Evolutionary conservation across 2,113 vertebrate species (phyloP).

Genomic region (Tringa solitaria): DNA sequence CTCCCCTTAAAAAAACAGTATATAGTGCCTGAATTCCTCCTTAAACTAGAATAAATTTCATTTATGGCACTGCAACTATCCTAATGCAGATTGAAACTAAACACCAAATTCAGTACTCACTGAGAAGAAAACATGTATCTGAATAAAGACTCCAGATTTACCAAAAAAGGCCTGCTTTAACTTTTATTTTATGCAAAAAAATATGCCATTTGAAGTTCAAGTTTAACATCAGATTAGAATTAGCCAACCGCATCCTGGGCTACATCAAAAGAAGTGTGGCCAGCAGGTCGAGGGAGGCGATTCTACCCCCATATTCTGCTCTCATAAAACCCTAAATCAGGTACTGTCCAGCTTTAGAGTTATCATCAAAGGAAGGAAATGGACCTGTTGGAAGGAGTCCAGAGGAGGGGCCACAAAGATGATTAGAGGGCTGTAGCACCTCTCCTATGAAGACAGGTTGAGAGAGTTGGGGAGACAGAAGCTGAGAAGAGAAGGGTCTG

Average conservation of each 20-base stretch:
- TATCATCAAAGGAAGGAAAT: background rate
- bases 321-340: background rate
- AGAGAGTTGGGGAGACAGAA: background rate
- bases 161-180: background rate
- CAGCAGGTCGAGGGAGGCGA: background rate
- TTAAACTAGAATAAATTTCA: background rate
- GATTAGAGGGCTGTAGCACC: background rate
- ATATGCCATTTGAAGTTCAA: background rate
- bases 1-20: background rate
- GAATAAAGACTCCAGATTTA: background rate
- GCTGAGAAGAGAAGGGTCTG: background rate
- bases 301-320: background rate
- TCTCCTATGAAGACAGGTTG: background rate
- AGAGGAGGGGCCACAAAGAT: background rate
- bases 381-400: background rate
- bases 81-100: background rate
- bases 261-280: background rate
- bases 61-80: background rate
- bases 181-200: background rate
- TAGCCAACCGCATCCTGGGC: background rate
- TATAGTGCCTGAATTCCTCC: background rate
- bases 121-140: background rate
- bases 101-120: background rate
- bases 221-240: background rate
- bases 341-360: background rate